Evolutionary conservation across 2,888 invertebrate genomes (phyloP).

Genomic region (Scaptomyza caliginosa): DNA sequence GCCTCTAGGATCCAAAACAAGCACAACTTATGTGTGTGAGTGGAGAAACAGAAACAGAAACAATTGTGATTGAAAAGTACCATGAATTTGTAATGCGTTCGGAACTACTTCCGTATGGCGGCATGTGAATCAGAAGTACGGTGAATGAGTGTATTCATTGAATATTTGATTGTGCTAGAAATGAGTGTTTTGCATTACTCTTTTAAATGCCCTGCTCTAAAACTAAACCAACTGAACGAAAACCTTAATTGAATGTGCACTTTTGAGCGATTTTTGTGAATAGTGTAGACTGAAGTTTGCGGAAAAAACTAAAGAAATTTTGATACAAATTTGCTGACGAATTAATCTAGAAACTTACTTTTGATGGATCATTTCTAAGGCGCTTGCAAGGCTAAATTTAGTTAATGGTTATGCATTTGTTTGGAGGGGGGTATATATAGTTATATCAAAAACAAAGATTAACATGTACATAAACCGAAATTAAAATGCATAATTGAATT

Average conservation of each 20-base stretch:
- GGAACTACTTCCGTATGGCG: not conserved
- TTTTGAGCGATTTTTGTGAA: not conserved
- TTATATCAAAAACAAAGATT: constrained; percentile 21
- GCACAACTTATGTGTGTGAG: not conserved
- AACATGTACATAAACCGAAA: constrained; percentile 36
- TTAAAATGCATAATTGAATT: constrained; percentile 47
- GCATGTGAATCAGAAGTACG: not conserved
- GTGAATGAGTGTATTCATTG: not conserved
- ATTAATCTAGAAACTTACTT: constrained; percentile 74
- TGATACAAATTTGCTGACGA: constrained; percentile 16
- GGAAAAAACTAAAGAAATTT: constrained; percentile 12
- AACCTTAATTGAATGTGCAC: not conserved
- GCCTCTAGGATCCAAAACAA: constrained; percentile 16
- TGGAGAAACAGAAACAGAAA: not conserved
- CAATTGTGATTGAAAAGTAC: not conserved
- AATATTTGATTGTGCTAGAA: not conserved
- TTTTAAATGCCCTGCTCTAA: not conserved
- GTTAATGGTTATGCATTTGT: constrained; percentile 30
- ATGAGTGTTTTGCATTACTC: constrained; percentile 10
- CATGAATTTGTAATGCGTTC: not conserved
- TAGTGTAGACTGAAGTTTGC: not conserved
- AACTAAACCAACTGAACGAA: not conserved
- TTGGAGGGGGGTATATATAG: constrained; percentile 4
- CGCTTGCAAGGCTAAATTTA: constrained; percentile 78
- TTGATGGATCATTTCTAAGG: constrained; percentile 72